Base-by-base conservation (phyloP, 2,113 vertebrate species). In the Plecturocebus donacophilus region DNA sequence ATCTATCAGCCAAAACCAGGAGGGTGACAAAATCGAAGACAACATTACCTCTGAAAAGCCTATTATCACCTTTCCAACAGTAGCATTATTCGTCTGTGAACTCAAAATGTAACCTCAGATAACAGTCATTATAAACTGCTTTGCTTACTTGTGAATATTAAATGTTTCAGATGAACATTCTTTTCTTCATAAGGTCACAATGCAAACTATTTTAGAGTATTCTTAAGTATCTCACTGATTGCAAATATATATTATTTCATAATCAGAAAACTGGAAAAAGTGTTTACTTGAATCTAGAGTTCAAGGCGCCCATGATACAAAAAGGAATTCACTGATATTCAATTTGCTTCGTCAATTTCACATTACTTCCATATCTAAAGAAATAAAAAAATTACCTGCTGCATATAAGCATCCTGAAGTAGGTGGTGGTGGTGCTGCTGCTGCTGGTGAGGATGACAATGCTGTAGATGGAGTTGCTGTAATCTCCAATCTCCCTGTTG, bases 401-500 rank as follows among this genome's bases (percentile, higher is more conserved):
- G 99, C 89, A 99, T 76, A 77, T 99, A 99, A 71, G 98, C 92
- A 5, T 98, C 98, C 92, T 99, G 99, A 56, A 99, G 64, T 2
- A 99, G 98, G 0, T 99, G 99, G 0, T 99, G 99, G 12, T 87
- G 96, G 27, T 93, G 71, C 6, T 20, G 99, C 0, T 98, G 99
- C 0, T 98, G 98, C 0, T 99, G 97, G 8, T 88, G 96, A 42
- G 94, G 71, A 7, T 23, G 84, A 0, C 3, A 83, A 1, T 54
- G 96, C 85, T 98, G 98, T 13, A 99, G 96, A 9, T 99, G 99
- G 0, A 99, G 97, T 70, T 99, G 99, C 98, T 99, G 99, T 7
- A 99, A 98, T 20, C 99, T 99, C 98, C 99, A 99, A 94, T 99
- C 99, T 1, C 99, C 99, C 19, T 99, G 99, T 90, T 99, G 99